Conservation (phyloP, 2,113 vertebrate genomes). For the Micronisus gabar region DNA sequence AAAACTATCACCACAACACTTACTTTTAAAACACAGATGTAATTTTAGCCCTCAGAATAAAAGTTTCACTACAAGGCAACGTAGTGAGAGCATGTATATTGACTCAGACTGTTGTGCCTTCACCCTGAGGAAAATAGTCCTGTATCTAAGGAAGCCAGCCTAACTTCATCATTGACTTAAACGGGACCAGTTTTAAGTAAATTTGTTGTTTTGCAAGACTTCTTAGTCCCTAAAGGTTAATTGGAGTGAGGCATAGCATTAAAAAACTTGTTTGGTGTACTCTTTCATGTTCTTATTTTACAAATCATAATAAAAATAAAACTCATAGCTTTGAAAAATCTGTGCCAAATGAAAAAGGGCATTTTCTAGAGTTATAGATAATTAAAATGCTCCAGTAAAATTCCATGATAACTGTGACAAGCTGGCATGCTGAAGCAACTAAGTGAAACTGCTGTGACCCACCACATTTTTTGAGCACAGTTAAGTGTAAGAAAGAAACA, state of each 20-base stretch:
- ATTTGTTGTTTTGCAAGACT: not conserved
- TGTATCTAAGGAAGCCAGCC: not conserved
- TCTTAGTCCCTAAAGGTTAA: not conserved
- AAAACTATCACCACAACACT: not conserved
- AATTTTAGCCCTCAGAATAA: not conserved
- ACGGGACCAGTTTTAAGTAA: not conserved
- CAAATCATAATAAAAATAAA: not conserved
- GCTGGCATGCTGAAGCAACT: not conserved
- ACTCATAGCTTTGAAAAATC: not conserved
- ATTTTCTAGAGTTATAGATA: slow-evolving; percentile 3
- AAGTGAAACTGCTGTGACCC: not conserved
- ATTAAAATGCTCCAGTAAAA: not conserved
- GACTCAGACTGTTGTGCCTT: not conserved
- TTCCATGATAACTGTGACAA: not conserved
- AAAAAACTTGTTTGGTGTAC: not conserved
- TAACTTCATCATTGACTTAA: not conserved
- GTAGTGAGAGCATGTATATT: not conserved
- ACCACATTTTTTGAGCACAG: not conserved
- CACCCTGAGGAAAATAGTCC: not conserved
- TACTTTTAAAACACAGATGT: not conserved
- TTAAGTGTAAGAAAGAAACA: not conserved
- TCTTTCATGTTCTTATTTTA: not conserved
- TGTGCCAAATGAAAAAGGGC: not conserved
- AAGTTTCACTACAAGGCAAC: not conserved
- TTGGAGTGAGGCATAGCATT: not conserved